Percentiles rank a stretch among this genome's conserved stretches.
These are phyloP conservation scores for Volucella zonaria DNA, from an alignment of 2,888 invertebrate species.

Conservation along the genomic window DNA sequence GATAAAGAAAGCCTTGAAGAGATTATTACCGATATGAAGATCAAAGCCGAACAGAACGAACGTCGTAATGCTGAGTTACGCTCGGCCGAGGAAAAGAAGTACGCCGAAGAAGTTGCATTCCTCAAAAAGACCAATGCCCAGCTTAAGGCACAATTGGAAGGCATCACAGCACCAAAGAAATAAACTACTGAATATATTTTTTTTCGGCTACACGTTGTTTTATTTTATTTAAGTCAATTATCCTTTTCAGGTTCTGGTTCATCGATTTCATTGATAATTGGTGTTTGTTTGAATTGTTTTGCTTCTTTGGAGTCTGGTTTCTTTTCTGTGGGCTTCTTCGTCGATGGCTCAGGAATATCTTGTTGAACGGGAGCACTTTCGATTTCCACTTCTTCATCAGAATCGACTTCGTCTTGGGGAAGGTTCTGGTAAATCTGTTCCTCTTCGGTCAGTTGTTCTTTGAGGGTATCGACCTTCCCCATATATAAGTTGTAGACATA, in stretches of 20 bases:
- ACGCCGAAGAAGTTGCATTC: constrained; percentile 95
- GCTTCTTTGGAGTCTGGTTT: constrained; percentile 46
- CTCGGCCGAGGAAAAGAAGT: constrained; percentile 95
- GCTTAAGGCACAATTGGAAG: constrained; percentile 96
- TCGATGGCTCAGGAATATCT: constrained; percentile 60
- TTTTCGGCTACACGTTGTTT: constrained; percentile 35
- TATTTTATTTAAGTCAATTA: constrained; percentile 49
- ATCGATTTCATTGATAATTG: constrained; percentile 84
- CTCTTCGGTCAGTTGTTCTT: constrained; percentile 78
- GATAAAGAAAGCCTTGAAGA: constrained; percentile 82
- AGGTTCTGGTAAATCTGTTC: constrained; percentile 79
- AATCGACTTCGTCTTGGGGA: constrained; percentile 82
- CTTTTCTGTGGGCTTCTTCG: constrained; percentile 40
- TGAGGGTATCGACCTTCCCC: constrained; percentile 87
- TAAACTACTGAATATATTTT: constrained; percentile 78
- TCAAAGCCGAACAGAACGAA: constrained; percentile 92
- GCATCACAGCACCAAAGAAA: constrained; percentile 96
- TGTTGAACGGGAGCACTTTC: background rate
- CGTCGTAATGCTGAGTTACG: constrained; percentile 91
- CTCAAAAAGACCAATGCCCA: constrained; percentile 97
- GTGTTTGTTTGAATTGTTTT: constrained; percentile 79
- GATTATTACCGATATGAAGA: constrained; percentile 85
- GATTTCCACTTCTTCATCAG: constrained; percentile 61
- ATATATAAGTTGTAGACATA: constrained; percentile 97
- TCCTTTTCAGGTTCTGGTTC: constrained; percentile 73